These are phyloP conservation scores for Paraplagusia blochii DNA, from an alignment of 2,113 vertebrate species.

Conservation along the genomic window DNA sequence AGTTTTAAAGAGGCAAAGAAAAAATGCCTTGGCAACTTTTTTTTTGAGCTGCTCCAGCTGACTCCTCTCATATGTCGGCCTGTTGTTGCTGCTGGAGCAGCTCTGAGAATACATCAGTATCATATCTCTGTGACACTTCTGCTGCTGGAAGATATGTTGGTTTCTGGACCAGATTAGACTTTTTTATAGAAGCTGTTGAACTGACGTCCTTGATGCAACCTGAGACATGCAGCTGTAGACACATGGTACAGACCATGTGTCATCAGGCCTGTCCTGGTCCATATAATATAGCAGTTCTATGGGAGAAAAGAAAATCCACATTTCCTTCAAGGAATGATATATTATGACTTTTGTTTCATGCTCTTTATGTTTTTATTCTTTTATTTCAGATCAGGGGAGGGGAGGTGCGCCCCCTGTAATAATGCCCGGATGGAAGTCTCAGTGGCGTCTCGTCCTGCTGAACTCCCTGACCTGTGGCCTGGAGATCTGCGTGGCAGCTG, in stretches of 20 bases:
- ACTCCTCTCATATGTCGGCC: slow-evolving; percentile 40
- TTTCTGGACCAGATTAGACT: background rate
- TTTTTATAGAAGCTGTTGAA: background rate
- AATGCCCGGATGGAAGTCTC: slow-evolving; percentile 80
- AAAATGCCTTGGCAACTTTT: slow-evolving; percentile 31
- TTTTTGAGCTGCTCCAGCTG: slow-evolving; percentile 41
- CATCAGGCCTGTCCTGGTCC: slow-evolving; percentile 2
- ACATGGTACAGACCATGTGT: slow-evolving; percentile 5
- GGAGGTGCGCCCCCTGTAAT: slow-evolving; percentile 58
- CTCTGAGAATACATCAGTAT: slow-evolving; percentile 17
- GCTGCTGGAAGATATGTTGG: slow-evolving; percentile 9
- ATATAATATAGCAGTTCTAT: background rate
- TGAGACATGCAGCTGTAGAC: slow-evolving; percentile 18
- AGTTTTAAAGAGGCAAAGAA: slow-evolving; percentile 5
- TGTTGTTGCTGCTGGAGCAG: slow-evolving; percentile 24
- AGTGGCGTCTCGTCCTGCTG: slow-evolving; percentile 78
- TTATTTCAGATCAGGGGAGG: slow-evolving; percentile 37
- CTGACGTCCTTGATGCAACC: background rate
- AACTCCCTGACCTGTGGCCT: slow-evolving; percentile 81
- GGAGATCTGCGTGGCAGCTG: slow-evolving; percentile 82
- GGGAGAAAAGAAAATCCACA: background rate
- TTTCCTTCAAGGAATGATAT: too few relatives aligned
- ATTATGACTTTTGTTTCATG: too few relatives aligned
- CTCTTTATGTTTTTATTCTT: background rate
- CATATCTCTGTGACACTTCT: slow-evolving; percentile 4